phyloP scores from a whole-genome alignment of 1,140 invertebrate species.

The Popillia japonica region DNA sequence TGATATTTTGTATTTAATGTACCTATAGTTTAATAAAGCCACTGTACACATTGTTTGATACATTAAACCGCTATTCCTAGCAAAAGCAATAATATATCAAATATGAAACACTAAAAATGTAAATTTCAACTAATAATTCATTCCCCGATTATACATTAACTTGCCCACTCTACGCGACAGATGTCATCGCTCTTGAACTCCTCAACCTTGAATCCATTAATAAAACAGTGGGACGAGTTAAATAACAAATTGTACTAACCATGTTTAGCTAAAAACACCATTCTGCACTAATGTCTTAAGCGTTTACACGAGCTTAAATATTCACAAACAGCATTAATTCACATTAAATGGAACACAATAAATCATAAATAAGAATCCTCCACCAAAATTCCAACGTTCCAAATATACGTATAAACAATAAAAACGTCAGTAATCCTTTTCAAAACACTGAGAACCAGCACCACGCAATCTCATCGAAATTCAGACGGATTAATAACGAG shows the following conservation, averaged over 20 bases:
- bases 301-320: neutral
- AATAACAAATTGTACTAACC: constrained; percentile 21
- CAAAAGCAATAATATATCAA: no score
- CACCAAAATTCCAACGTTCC: neutral
- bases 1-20: no score
- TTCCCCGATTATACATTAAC: neutral
- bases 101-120: neutral
- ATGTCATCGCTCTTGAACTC: neutral
- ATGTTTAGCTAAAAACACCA: constrained; percentile 34
- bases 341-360: neutral
- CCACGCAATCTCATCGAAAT: neutral
- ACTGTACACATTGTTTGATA: no score
- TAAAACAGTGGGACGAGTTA: constrained; percentile 13
- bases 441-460: neutral
- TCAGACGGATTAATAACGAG: constrained; percentile 18
- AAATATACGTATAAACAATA: no score
- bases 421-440: no score
- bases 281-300: neutral
- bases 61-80: no score
- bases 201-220: constrained; percentile 8
- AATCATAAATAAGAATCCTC: neutral
- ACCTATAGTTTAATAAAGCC: no score
- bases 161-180: neutral
- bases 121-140: neutral
- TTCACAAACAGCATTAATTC: neutral